These are phyloP conservation scores for Macrosiphum euphorbiae DNA, from an alignment of 2,888 invertebrate genomes.

Conservation along the genomic window DNA sequence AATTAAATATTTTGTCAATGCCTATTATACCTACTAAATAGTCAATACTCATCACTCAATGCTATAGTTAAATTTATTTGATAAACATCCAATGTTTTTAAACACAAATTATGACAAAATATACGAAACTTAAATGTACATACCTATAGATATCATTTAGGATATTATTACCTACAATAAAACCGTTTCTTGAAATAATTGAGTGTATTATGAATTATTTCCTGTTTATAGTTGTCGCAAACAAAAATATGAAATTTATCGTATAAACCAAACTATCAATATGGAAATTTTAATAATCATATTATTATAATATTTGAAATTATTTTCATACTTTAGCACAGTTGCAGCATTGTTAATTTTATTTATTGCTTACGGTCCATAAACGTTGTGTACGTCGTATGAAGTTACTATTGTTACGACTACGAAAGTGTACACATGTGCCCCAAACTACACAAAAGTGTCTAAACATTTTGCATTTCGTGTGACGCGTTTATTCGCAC, in stretches of 20 bases:
- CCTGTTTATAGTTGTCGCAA: neutral
- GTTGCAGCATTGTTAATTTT: neutral
- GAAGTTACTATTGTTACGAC: neutral
- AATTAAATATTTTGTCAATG: neutral
- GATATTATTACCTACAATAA: neutral
- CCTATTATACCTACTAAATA: neutral
- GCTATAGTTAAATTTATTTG: neutral
- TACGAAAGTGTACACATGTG: neutral
- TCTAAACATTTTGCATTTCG: slow-evolving; percentile 21
- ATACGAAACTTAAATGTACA: neutral
- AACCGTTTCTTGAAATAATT: neutral
- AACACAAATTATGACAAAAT: neutral
- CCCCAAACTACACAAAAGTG: slow-evolving; percentile 8
- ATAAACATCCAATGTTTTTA: neutral
- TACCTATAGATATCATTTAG: neutral
- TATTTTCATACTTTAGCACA: neutral
- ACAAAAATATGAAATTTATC: neutral
- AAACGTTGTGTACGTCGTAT: neutral
- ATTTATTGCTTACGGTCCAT: neutral
- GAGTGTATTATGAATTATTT: neutral
- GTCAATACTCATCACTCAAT: neutral
- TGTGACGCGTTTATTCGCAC: slow-evolving; percentile 30
- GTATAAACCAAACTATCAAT: neutral
- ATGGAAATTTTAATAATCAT: neutral
- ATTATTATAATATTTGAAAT: neutral